Base-by-base conservation (phyloP, 2,113 vertebrate genomes). In the Equus quagga region DNA sequence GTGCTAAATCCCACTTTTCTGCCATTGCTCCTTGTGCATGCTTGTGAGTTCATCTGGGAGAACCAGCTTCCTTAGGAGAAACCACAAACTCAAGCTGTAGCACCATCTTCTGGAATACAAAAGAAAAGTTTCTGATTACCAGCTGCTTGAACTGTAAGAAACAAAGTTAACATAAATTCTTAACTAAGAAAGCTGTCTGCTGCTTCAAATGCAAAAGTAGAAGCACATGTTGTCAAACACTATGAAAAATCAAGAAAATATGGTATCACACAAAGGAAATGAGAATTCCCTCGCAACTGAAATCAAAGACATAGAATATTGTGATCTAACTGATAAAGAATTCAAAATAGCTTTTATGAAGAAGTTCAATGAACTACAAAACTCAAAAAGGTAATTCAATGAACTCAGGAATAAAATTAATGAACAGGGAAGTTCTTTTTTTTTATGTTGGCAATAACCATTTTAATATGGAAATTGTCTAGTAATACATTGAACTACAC, bases 401-500 rank as follows among this genome's bases (percentile, higher is more conserved):
- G 62, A 72, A 14, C 56, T 51, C 67, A 49, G 65, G 23, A 81
- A 60, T 72, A 60, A 82, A 82, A 28, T 82, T 26, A 67, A 86
- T 67, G 49, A 70, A 83, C 36, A 41, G 36, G 36, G 36, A 41
- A 41, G 36, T 41, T 41, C 0, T 78, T 83, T 84, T 79, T 79
- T 83, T 41, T 13, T 86, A 64, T 67, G 41, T 51, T 58, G 21
- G 12, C 75, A 88, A 49, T 88, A 49, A 65, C 3, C 7, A 65
- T 79, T 95, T 87, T 87, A 87, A 87, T 69, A 69, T 70, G 13
- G 36, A 97, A 91, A 76, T 49, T 76, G 28, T 78, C 4, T 82
- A 91, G n/a, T 62, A 94, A 82, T 91, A 70, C 6, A n/a, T 54
- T 41, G 91, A 86, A 56, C 36, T 76, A 75, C 51, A 91, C 81